These are phyloP conservation scores for Hypomecis atomaria DNA, from an alignment of 2,888 invertebrate species.

Conservation along the genomic window DNA sequence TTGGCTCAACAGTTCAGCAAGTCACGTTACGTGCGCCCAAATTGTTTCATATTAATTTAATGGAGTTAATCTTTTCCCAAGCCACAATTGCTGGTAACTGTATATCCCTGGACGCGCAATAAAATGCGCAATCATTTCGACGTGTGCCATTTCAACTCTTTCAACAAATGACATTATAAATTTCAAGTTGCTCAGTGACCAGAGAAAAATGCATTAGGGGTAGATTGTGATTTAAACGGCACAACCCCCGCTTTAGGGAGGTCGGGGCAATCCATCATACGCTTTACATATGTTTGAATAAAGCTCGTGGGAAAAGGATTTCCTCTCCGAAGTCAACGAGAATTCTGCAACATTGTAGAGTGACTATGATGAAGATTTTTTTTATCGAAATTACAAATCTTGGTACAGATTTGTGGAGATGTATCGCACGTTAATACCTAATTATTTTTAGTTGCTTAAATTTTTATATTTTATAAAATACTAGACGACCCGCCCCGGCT, in stretches of 20 bases:
- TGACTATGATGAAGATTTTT: conserved; percentile 48
- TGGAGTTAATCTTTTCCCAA: conserved; percentile 38
- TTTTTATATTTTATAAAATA: too few relatives aligned
- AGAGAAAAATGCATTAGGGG: conserved; percentile 74
- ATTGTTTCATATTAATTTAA: conserved; percentile 56
- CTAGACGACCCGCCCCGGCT: too few relatives aligned
- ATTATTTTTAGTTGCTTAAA: too few relatives aligned
- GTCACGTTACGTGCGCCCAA: conserved; percentile 55
- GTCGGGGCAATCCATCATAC: conserved; percentile 82
- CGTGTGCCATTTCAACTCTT: conserved; percentile 79
- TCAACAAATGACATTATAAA: conserved; percentile 79
- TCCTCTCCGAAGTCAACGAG: conserved; percentile 83
- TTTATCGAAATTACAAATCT: background rate
- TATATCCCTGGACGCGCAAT: conserved; percentile 70
- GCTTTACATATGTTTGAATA: conserved; percentile 86
- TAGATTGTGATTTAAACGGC: conserved; percentile 81
- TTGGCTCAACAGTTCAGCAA: conserved; percentile 53
- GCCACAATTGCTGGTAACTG: conserved; percentile 53
- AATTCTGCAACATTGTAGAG: conserved; percentile 66
- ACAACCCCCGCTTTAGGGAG: conserved; percentile 71
- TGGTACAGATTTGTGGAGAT: too few relatives aligned
- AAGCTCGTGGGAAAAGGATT: conserved; percentile 85
- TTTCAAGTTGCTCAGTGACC: conserved; percentile 73
- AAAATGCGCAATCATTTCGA: conserved; percentile 76
- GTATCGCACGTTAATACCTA: too few relatives aligned